Evolutionary conservation across 1,140 invertebrate genomes (phyloP), one percentile per base, ranked within the genome.

Genomic region (Luehdorfia chinensis): DNA sequence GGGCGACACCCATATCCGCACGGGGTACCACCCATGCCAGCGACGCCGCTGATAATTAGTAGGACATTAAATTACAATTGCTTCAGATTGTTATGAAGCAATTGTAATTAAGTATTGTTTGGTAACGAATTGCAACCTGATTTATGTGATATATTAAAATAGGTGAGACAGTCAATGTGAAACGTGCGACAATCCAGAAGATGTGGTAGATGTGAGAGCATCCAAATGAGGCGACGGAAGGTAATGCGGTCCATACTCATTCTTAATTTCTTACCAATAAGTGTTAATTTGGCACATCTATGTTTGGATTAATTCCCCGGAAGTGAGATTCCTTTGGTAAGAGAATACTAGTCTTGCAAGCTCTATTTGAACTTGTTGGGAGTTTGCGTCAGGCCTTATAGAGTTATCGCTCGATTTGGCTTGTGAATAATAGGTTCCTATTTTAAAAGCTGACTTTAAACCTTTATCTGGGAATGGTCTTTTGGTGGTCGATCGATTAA

Each of bases 331-430:
- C 61, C 69, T 75, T 50, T 73, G 70, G 52, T 74, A 86, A 33
- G 78, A 74, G 62, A 52, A 70, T 28, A 67, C 65, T 33, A 86
- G 54, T 57, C 80, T 70, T 48, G 80, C 83, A 13, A 80, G 83
- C 31, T 86, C 83, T 34, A 86, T 83, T 59, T 80, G 75, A 13
- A 86, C 76, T 79, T 84, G 83, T 49, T 86, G 83, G 7, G 78
- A 83, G 46, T 85, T 85, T 2, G 83, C 83, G 43, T 86, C 83
- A 1, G 83, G 83, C 43, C 83, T 69, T 62, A 86, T 86, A 0
- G 78, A 81, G 43, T 86, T 86, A 32, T 84, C 79, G 23, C 55
- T 76, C 0, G 74, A 66, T 32, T 84, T 84, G 1, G 53, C 57
- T 65, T 76, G 72, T n/a, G 79, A 80, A 27, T 81, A 84, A 51